A percentile compares a stretch with the other conserved stretches of the same genome.
Evolutionary conservation across 2,113 vertebrate species (phyloP).

Genomic region (Pygoscelis antarcticus): DNA sequence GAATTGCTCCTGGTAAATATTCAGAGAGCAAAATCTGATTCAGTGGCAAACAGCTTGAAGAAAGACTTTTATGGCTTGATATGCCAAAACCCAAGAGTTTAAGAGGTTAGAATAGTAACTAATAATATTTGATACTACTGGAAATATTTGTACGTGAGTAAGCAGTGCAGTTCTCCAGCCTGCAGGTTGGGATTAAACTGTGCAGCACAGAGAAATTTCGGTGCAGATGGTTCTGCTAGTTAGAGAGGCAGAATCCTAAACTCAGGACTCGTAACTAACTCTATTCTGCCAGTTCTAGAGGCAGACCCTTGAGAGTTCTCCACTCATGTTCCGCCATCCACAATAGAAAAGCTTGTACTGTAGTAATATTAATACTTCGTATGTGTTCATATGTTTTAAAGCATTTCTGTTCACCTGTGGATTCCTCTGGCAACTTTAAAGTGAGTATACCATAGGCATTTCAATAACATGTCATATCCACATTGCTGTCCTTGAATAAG

Average conservation of each 20-base stretch:
- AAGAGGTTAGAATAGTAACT: neutral
- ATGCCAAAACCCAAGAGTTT: neutral
- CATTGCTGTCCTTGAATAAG: neutral
- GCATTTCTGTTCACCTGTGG: neutral
- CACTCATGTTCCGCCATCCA: neutral
- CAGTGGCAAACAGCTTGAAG: neutral
- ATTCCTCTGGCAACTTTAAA: neutral
- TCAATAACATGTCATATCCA: neutral
- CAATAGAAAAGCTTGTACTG: neutral
- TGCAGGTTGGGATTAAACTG: neutral
- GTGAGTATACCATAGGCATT: rapidly evolving
- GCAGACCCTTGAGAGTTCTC: neutral
- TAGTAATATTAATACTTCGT: neutral
- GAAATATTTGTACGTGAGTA: neutral
- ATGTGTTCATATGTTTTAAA: neutral
- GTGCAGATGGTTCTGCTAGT: neutral
- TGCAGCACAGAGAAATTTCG: neutral
- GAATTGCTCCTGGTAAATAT: neutral
- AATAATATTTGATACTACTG: neutral
- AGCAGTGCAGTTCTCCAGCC: neutral
- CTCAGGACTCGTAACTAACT: neutral
- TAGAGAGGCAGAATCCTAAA: neutral
- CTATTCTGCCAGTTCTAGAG: neutral
- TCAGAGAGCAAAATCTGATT: neutral
- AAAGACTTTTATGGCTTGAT: neutral